These are phyloP conservation scores for Parapristionchus giblindavisi DNA, from an alignment of 2,888 invertebrate species.

Conservation along the genomic window DNA sequence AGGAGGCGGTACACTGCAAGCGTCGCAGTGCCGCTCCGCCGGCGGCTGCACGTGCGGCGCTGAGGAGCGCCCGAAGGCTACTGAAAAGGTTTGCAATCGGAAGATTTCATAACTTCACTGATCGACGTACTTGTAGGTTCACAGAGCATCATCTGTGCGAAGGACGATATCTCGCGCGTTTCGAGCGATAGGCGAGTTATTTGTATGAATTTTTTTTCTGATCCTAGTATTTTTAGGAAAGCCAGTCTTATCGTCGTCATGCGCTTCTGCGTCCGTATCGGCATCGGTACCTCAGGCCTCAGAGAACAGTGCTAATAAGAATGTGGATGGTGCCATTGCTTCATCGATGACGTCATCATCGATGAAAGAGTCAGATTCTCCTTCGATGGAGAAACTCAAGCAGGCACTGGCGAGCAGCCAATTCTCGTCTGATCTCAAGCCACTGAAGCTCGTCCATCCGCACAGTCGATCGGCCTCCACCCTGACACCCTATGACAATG, in stretches of 20 bases:
- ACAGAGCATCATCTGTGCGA: conserved; percentile 24
- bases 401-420: conserved; percentile 1
- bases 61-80: background rate
- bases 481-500: background rate
- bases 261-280: conserved; percentile 28
- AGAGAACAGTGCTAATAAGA: background rate
- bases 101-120: background rate
- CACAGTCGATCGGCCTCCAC: conserved; percentile 24
- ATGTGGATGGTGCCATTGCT: background rate
- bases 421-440: background rate
- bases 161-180: conserved; percentile 24
- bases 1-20: background rate
- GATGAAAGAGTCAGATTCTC: background rate
- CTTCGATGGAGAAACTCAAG: conserved; percentile 3
- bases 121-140: background rate
- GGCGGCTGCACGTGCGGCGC: conserved; percentile 33
- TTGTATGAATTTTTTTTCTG: background rate
- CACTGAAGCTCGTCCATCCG: conserved; percentile 8
- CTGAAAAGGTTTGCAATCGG: conserved; percentile 17
- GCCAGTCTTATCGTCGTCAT: conserved; percentile 28
- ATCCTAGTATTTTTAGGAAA: conserved; percentile 24
- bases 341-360: background rate
- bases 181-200: conserved; percentile 27
- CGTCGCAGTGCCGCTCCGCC: conserved; percentile 15
- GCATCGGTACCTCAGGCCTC: background rate